Evolutionary conservation across 2,113 vertebrate genomes (phyloP).

Genomic region (Forbesichthys agassizii): DNA sequence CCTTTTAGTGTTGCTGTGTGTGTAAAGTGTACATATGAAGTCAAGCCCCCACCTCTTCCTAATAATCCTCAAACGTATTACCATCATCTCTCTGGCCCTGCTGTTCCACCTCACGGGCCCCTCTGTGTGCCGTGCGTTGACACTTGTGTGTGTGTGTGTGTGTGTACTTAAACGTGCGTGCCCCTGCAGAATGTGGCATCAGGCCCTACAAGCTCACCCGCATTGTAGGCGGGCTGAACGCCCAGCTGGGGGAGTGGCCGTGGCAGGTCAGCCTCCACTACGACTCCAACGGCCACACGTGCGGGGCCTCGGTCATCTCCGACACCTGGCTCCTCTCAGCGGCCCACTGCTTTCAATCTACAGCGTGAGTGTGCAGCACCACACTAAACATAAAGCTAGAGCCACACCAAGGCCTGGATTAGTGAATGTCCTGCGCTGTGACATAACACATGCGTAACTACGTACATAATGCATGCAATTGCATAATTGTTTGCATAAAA

Average conservation of each 20-base stretch:
- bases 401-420: too few relatives aligned
- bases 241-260: constrained; percentile 80
- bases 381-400: too few relatives aligned
- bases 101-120: too few relatives aligned
- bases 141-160: constrained; percentile 1
- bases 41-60: constrained; percentile 14
- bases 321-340: constrained; percentile 77
- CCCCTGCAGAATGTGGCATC: constrained; percentile 71
- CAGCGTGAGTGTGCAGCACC: constrained; percentile 52
- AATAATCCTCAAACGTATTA: constrained; percentile 7
- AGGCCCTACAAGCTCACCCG: constrained; percentile 79
- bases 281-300: constrained; percentile 53
- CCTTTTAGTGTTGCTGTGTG: too few relatives aligned
- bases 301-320: constrained; percentile 79
- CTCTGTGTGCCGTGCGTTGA: background rate
- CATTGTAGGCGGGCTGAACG: constrained; percentile 78
- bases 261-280: constrained; percentile 84
- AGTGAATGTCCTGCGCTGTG: too few relatives aligned
- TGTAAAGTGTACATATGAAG: background rate
- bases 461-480: background rate
- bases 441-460: too few relatives aligned
- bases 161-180: background rate
- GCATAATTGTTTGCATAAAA: background rate
- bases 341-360: constrained; percentile 76
- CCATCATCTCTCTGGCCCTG: background rate